Conservation (phyloP, 2,888 invertebrate species). For the Mimachlamys varia region DNA sequence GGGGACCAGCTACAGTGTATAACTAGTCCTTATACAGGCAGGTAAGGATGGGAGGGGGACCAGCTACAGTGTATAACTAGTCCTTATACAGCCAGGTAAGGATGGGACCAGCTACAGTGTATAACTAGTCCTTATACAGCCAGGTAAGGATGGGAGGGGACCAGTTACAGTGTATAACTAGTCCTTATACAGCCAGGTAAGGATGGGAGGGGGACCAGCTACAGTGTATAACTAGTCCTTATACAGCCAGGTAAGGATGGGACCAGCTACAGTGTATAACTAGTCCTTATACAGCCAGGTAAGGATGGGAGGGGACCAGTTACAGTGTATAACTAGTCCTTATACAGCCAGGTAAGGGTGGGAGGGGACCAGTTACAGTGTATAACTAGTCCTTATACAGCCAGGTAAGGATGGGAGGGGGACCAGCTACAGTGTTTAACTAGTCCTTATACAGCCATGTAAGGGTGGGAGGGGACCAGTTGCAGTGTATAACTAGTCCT, state of each 20-base stretch:
- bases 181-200: slow-evolving; percentile 79
- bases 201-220: slow-evolving; percentile 77
- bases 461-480: slow-evolving; percentile 31
- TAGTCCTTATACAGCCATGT: slow-evolving; percentile 82
- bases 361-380: background rate
- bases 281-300: slow-evolving; percentile 79
- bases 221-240: slow-evolving; percentile 81
- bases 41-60: slow-evolving; percentile 68
- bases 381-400: slow-evolving; percentile 76
- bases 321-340: slow-evolving; percentile 80
- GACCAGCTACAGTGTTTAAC: slow-evolving; percentile 78
- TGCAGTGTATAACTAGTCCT: slow-evolving; percentile 69
- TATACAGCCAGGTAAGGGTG: slow-evolving; percentile 81
- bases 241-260: slow-evolving; percentile 80
- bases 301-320: slow-evolving; percentile 77
- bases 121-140: slow-evolving; percentile 82
- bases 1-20: slow-evolving; percentile 78
- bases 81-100: slow-evolving; percentile 80
- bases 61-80: slow-evolving; percentile 57
- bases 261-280: slow-evolving; percentile 49
- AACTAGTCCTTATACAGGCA: slow-evolving; percentile 82
- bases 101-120: slow-evolving; percentile 75
- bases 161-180: slow-evolving; percentile 58
- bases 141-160: slow-evolving; percentile 70
- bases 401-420: slow-evolving; percentile 76